Evolutionary conservation across 2,113 vertebrate species (phyloP).

Genomic region (Seriola rivoliana): DNA sequence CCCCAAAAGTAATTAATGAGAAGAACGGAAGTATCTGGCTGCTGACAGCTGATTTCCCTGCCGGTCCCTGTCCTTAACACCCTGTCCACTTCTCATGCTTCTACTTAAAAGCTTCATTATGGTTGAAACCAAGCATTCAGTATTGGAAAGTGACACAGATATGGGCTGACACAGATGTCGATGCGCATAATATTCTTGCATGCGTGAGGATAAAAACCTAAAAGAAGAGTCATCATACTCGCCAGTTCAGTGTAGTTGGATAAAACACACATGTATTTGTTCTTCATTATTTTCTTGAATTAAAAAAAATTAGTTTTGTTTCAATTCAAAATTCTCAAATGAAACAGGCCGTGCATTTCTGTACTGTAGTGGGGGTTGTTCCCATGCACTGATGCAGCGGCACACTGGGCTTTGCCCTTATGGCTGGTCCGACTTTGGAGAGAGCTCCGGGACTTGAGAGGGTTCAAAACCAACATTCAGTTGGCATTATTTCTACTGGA

Average conservation of each 20-base stretch:
- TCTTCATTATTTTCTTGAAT: background rate
- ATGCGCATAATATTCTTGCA: constrained; percentile 29
- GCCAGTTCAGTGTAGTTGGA: background rate
- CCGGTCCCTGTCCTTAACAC: constrained; percentile 69
- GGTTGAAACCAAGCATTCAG: constrained; percentile 62
- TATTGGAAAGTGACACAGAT: constrained; percentile 54
- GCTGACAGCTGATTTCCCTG: constrained; percentile 81
- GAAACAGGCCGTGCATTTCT: background rate
- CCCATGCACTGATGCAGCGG: background rate
- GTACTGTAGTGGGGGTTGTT: background rate
- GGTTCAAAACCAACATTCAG: too few species aligned
- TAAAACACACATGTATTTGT: constrained; percentile 1
- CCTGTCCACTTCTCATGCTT: constrained; percentile 63
- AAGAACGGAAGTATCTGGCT: constrained; percentile 77
- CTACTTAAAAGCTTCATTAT: constrained; percentile 79
- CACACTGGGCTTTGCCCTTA: too few species aligned
- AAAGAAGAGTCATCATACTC: constrained; percentile 5
- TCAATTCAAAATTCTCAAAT: background rate
- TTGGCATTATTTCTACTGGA: too few species aligned
- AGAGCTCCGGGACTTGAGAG: too few species aligned
- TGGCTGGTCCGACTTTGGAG: too few species aligned
- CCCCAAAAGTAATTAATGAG: constrained; percentile 81
- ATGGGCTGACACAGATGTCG: constrained; percentile 32
- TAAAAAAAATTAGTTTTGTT: background rate
- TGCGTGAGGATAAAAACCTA: constrained; percentile 10